phyloP scores from a whole-genome alignment of 2,113 vertebrate genomes.

The Hystrix brachyura region DNA sequence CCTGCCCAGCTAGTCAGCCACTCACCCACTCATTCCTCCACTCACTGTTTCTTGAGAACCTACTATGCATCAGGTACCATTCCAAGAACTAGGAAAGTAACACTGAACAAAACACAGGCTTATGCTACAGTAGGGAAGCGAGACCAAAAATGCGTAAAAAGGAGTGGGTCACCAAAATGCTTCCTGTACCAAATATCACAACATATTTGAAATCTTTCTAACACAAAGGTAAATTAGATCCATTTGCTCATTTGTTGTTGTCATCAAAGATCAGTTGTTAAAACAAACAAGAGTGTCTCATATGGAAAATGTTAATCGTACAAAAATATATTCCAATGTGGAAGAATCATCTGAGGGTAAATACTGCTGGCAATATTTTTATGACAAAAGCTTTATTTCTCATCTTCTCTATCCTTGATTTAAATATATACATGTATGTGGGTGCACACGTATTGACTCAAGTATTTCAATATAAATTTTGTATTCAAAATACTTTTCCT shows the following conservation, averaged over 20 bases:
- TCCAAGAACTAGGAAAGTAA: neutral
- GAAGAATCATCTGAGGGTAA: constrained; percentile 80
- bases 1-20: rapidly evolving
- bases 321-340: constrained; percentile 69
- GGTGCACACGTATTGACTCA: constrained; percentile 80
- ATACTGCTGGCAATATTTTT: constrained; percentile 77
- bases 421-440: constrained; percentile 76
- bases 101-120: neutral
- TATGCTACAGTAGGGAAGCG: neutral
- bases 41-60: neutral
- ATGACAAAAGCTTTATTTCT: constrained; percentile 75
- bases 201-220: constrained; percentile 64
- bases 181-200: neutral
- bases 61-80: neutral
- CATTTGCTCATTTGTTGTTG: constrained; percentile 64
- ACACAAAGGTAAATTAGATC: constrained; percentile 62
- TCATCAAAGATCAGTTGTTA: constrained; percentile 74
- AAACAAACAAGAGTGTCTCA: constrained; percentile 78
- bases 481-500: constrained; percentile 88
- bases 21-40: rapidly evolving
- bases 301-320: constrained; percentile 81
- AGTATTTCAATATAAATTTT: constrained; percentile 83
- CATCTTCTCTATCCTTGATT: constrained; percentile 63
- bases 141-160: neutral
- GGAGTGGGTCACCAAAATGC: neutral